Conservation (phyloP, 2,888 invertebrate species). For the Pterostichus madidus region DNA sequence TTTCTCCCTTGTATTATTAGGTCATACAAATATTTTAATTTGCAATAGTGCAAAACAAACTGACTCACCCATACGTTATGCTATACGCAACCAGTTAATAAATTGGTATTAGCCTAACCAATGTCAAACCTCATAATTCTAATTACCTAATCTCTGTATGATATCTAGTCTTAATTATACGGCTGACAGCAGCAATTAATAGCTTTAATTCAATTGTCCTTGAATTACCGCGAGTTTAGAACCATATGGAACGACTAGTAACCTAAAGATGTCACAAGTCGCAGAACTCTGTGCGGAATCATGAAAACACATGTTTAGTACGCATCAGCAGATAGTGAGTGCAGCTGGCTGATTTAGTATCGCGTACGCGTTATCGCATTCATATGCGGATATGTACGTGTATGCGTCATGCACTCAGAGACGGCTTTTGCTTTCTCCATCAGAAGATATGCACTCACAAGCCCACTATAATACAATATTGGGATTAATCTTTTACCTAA, state of each 20-base stretch:
- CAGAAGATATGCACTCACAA: no score
- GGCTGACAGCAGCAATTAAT: constrained; percentile 40
- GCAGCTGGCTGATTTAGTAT: constrained; percentile 48
- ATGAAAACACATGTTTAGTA: constrained; percentile 18
- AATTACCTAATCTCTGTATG: constrained; percentile 37
- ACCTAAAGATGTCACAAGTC: constrained; percentile 44
- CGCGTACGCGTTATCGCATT: neutral
- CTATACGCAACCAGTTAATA: neutral
- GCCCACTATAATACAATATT: no score
- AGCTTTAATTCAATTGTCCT: constrained; percentile 42
- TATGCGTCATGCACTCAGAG: neutral
- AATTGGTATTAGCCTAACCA: no score
- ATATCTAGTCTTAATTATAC: constrained; percentile 47
- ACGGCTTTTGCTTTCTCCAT: neutral
- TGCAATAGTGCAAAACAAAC: no score
- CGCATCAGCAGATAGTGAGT: constrained; percentile 2
- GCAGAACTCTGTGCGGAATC: constrained; percentile 12
- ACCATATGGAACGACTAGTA: constrained; percentile 1
- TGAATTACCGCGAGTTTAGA: constrained; percentile 34
- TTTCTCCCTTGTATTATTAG: no score
- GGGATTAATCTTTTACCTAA: no score
- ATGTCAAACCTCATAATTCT: constrained; percentile 11
- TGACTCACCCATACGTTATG: neutral
- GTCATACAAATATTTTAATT: no score
- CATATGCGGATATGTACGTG: no score